A percentile compares a stretch with the other conserved stretches of the same genome.
Conservation (phyloP, 2,113 vertebrate genomes). For the Heptranchias perlo region DNA sequence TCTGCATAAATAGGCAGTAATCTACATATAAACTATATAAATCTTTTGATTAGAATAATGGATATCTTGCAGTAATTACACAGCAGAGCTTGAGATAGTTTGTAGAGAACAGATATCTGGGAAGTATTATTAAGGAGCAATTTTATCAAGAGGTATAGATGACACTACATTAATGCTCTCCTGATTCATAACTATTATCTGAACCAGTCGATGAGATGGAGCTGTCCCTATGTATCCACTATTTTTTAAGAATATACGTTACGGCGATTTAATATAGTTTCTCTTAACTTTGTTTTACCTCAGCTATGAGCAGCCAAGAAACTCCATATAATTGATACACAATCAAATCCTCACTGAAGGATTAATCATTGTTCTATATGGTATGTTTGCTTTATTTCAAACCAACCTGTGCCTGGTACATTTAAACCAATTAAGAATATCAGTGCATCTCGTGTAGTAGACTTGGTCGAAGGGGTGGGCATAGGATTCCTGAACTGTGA, state of each 20-base stretch:
- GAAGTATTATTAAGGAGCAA: not conserved
- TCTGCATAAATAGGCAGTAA: not conserved
- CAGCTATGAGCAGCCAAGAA: not conserved
- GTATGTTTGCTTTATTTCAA: not conserved
- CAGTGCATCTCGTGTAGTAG: constrained; percentile 95
- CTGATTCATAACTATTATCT: not conserved
- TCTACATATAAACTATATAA: not conserved
- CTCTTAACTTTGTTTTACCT: not conserved
- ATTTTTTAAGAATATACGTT: not conserved
- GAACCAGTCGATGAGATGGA: not conserved
- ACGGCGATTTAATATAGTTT: not conserved
- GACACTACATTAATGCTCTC: not conserved
- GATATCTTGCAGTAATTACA: not conserved
- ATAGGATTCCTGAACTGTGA: constrained; percentile 95
- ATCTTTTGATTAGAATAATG: not conserved
- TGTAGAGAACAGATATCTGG: not conserved
- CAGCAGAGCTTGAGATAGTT: not conserved
- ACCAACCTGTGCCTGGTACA: constrained; percentile 91
- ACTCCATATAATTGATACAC: not conserved
- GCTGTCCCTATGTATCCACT: not conserved
- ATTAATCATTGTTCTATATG: not conserved
- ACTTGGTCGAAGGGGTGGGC: constrained; percentile 97
- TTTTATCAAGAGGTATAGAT: not conserved
- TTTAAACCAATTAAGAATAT: constrained; percentile 99
- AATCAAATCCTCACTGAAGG: not conserved